phyloP scores from a whole-genome alignment of 2,797 vertebrate species.

The Bucorvus abyssinicus region DNA sequence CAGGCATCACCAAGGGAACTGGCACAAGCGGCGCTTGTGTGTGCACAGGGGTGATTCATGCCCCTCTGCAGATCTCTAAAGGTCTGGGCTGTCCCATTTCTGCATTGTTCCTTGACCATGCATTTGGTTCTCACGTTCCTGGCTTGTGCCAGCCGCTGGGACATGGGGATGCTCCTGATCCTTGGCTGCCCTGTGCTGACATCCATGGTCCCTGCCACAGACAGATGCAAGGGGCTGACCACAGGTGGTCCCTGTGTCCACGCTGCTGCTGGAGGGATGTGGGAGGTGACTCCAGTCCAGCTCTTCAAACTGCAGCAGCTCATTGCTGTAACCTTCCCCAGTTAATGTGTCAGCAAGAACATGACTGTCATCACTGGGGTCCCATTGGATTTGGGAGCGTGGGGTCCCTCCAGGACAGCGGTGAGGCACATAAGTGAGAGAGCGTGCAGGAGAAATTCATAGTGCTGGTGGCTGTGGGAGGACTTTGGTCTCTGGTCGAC shows the following conservation, averaged over 20 bases:
- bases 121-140: neutral
- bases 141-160: neutral
- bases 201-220: rapidly evolving
- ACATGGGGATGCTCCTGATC: neutral
- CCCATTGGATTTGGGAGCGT: neutral
- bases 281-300: neutral
- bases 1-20: neutral
- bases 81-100: neutral
- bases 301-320: neutral
- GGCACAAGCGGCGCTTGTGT: neutral
- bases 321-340: neutral
- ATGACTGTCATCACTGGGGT: rapidly evolving
- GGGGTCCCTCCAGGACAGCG: neutral
- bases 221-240: neutral
- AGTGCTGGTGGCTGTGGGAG: neutral
- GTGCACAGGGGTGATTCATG: neutral
- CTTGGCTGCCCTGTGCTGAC: rapidly evolving
- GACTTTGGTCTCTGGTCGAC: constrained; percentile 23
- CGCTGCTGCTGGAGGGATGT: rapidly evolving
- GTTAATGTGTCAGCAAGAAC: neutral
- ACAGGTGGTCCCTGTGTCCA: neutral
- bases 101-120: neutral
- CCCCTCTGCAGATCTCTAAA: neutral
- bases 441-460: neutral
- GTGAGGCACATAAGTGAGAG: neutral